Evolutionary conservation across 1,140 invertebrate genomes (phyloP), one percentile per base, ranked within the genome.

Genomic region (Drosophila sechellia): DNA sequence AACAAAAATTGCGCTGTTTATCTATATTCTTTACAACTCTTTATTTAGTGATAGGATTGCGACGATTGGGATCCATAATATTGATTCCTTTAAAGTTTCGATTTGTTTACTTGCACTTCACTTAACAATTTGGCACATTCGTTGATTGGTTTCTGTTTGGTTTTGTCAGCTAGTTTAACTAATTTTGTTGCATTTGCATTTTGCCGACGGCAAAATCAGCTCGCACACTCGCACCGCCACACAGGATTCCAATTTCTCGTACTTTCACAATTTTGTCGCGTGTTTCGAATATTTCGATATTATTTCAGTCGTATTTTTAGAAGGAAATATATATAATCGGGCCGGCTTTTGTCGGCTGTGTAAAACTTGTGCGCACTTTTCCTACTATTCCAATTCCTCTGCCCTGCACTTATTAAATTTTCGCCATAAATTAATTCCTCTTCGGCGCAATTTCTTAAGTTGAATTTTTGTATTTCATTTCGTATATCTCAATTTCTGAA

Each of bases 381-480:
- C 5, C 31, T 31, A 31, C 66, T 73, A 60, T 46, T 37, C 5
- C 31, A 8, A 31, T 31, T 31, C 31, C 20, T 20, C 4, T 52
- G 65, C 50, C 45, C 42, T 65, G 70, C 71, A 79, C 76, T 81
- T 87, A 77, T 78, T 87, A 60, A 60, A 76, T 76, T 79, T 76
- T 76, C 58, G 75, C 78, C 63, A 81, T 87, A 74, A 86, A 81
- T 81, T 79, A 87, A 76, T 79, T 83, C 71, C 54, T 61, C 70
- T 59, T 81, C 53, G 61, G 40, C 61, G 72, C 73, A 81, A 81
- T 81, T 74, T 74, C 58, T 74, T 64, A 66, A 65, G 64, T 66
- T 66, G 5, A 66, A 66, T 50, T 58, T 59, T 59, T 57, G 54
- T 72, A 71, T 71, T 74, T 76, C 37, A 65, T 57, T 57, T 74